Evolutionary conservation across 2,888 invertebrate genomes (phyloP).

Genomic region (Volucella inflata): DNA sequence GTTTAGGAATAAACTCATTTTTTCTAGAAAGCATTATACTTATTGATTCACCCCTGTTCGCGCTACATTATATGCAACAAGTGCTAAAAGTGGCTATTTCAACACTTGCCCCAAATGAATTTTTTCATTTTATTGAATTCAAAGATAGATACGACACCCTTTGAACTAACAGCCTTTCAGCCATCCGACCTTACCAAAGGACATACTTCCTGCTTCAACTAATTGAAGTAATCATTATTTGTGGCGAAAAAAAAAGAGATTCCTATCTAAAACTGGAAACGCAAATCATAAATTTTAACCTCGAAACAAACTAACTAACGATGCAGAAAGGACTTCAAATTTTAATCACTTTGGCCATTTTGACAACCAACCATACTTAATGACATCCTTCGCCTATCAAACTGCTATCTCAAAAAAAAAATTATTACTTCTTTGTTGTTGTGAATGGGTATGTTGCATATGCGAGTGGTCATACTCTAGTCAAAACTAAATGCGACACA

Average conservation of each 20-base stretch:
- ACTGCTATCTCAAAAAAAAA: conserved; percentile 42
- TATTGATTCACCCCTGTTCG: too few species aligned
- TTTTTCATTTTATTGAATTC: too few species aligned
- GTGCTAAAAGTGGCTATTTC: too few species aligned
- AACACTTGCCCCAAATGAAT: too few species aligned
- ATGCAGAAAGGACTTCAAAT: conserved; percentile 43
- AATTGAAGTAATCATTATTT: conserved; percentile 57
- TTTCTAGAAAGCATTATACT: too few species aligned
- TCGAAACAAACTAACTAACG: conserved; percentile 45
- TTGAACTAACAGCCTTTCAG: neutral
- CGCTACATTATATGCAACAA: too few species aligned
- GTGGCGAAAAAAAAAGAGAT: conserved; percentile 31
- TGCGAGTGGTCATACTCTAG: conserved; percentile 4
- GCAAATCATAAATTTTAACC: conserved; percentile 69
- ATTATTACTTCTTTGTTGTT: conserved; percentile 10
- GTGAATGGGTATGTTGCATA: conserved; percentile 30
- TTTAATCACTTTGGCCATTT: conserved; percentile 67
- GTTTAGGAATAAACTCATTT: too few species aligned
- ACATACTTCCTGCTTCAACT: conserved; percentile 24
- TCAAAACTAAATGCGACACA: conserved; percentile 37
- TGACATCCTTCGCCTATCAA: conserved; percentile 68
- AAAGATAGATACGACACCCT: too few species aligned
- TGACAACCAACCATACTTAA: conserved; percentile 62
- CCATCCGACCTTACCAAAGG: conserved; percentile 40
- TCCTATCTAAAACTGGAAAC: conserved; percentile 44